Evolutionary conservation across 2,113 vertebrate genomes (phyloP), one percentile per base, ranked within the genome.

Genomic region (Capra hircus): DNA sequence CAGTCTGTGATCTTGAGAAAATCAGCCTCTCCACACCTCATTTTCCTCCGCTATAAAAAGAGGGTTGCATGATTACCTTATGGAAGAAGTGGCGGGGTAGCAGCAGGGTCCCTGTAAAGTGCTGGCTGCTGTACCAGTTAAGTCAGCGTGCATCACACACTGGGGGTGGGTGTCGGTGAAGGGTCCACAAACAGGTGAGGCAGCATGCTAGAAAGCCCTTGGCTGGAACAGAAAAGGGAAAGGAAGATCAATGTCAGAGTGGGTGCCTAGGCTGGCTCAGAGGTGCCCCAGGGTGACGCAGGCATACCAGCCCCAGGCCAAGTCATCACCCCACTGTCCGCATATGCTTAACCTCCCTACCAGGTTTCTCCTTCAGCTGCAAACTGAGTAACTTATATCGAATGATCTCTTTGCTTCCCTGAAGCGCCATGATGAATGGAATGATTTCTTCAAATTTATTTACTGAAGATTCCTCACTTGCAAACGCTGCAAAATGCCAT

Each of bases 301-400:
- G 21, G 30, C 15, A 5, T 55, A 21, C 23, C 5, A 23, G 25
- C 13, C 43, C 12, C 48, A 62, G 25, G 55, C 40, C 53, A 62
- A 15, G 28, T 40, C 27, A 4, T 28, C 2, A 1, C 10, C 25
- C 53, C 8, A 1, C 55, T 48, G 0, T 64, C 53, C 4, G 6
- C 36, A 13, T 8, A 57, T 0, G 6, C 19, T n/a, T 17, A 17
- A 12, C 14, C 27, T 57, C 59, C 13, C n/a, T 12, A 40, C 11
- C 15, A 15, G 19, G 16, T 33, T 5, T 55, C 4, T 48, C 40
- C 45, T 33, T 57, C 27, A 12, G 6, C 6, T 40, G 13, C 43
- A 83, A 25, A 33, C 53, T 40, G 28, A 93, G 53, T n/a, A 30
- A 33, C 50, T 28, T 84, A 27, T 23, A 33, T 40, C 23, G 36